A percentile compares a stretch with the other conserved stretches of the same genome.
phyloP scores from a whole-genome alignment of 2,113 vertebrate species.

The Rhea americana region DNA sequence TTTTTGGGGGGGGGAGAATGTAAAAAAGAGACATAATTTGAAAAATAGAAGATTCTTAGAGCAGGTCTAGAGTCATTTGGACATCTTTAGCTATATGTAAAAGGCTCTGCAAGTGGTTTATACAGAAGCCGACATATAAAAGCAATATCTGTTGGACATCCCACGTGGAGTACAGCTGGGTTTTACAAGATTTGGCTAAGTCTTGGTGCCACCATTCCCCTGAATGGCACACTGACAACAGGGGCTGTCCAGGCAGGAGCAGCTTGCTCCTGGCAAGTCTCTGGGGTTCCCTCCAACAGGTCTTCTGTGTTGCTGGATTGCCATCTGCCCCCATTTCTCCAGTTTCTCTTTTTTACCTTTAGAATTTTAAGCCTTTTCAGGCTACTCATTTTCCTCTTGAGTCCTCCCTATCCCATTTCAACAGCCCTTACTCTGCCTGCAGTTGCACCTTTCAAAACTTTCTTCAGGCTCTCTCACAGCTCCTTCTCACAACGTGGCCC shows the following conservation, averaged over 20 bases:
- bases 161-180: not conserved
- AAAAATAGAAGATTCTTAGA: not conserved
- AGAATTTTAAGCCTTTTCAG: too few relatives aligned
- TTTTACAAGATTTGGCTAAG: not conserved
- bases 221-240: not conserved
- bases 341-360: too few relatives aligned
- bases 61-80: not conserved
- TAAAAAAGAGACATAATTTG: not conserved
- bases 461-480: too few relatives aligned
- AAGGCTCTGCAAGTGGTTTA: not conserved
- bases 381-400: too few relatives aligned
- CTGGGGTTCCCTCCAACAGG: too few relatives aligned
- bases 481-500: too few relatives aligned
- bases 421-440: too few relatives aligned
- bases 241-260: not conserved
- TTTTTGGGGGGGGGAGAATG: not conserved
- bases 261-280: not conserved
- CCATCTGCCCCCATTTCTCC: too few relatives aligned
- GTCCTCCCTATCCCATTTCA: too few relatives aligned
- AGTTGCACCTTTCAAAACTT: too few relatives aligned
- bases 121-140: not conserved
- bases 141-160: accelerated
- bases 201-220: not conserved
- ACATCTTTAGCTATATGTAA: accelerated
- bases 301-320: too few relatives aligned